Evolutionary conservation across 1,140 invertebrate genomes (phyloP).

Genomic region (Popillia japonica): DNA sequence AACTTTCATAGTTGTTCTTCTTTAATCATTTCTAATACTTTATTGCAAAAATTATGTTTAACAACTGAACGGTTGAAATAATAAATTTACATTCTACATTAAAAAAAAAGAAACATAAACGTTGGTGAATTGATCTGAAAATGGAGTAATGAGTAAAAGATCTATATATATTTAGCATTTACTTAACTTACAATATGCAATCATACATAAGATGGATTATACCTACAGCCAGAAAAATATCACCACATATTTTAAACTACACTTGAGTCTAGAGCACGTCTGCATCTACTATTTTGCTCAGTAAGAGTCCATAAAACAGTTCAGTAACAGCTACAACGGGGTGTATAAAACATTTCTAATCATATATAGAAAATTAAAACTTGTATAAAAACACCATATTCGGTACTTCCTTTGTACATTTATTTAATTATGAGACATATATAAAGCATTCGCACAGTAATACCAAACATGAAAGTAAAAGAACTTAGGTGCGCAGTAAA

Average conservation of each 20-base stretch:
- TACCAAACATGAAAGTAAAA: conserved; percentile 64
- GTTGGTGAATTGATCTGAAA: conserved; percentile 38
- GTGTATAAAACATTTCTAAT: conserved; percentile 60
- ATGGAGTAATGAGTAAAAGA: conserved; percentile 41
- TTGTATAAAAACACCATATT: conserved; percentile 62
- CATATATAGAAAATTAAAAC: conserved; percentile 60
- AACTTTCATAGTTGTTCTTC: not conserved
- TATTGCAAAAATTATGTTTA: conserved; percentile 39
- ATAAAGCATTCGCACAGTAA: conserved; percentile 67
- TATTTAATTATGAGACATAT: conserved; percentile 67
- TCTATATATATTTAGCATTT: conserved; percentile 60
- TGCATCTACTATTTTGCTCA: conserved; percentile 51
- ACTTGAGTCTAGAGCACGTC: conserved; percentile 58
- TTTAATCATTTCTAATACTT: conserved; percentile 38
- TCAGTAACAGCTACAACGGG: conserved; percentile 59
- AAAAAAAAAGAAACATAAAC: conserved; percentile 24
- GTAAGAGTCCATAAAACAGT: conserved; percentile 55
- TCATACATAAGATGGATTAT: conserved; percentile 61
- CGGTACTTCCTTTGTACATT: conserved; percentile 66
- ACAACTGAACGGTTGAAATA: conserved; percentile 38
- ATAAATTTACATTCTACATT: conserved; percentile 37
- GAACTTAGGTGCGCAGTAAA: conserved; percentile 55
- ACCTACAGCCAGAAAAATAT: conserved; percentile 63
- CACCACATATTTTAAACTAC: conserved; percentile 63
- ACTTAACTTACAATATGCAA: conserved; percentile 61